Evolutionary conservation across 2,113 vertebrate genomes (phyloP).

Genomic region (Eurypyga helias): DNA sequence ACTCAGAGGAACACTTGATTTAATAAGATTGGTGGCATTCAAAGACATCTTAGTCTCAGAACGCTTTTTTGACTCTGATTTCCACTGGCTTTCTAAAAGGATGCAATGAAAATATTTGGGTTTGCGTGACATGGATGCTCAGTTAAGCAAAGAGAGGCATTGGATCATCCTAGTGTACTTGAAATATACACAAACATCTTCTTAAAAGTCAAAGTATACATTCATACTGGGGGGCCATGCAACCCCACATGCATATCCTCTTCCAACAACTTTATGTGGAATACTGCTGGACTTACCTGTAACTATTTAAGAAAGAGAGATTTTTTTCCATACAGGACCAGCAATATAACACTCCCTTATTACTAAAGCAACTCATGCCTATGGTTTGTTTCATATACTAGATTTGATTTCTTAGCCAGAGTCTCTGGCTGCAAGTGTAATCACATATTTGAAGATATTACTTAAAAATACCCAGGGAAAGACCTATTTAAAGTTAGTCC

Average conservation of each 20-base stretch:
- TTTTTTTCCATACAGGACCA: neutral
- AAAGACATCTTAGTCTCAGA: neutral
- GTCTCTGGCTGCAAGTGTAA: neutral
- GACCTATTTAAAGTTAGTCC: neutral
- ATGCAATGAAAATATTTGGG: neutral
- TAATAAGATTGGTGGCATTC: neutral
- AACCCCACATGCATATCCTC: no score
- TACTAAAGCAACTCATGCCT: neutral
- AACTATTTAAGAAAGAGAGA: neutral
- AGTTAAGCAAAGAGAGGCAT: neutral
- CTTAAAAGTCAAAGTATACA: neutral
- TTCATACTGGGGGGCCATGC: fast-evolving
- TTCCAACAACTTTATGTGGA: neutral
- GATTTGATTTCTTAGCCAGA: neutral
- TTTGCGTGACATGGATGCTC: neutral
- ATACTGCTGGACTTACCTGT: neutral
- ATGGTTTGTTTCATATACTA: neutral
- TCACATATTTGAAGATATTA: neutral
- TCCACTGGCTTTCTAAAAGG: slow-evolving; percentile 25
- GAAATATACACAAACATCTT: neutral
- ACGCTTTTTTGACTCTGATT: slow-evolving; percentile 15
- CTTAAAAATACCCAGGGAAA: neutral
- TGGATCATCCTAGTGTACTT: neutral
- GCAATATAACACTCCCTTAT: neutral
- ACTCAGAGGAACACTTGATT: neutral